Conservation (phyloP, 2,888 invertebrate genomes). For the Ophion obscuratus region DNA sequence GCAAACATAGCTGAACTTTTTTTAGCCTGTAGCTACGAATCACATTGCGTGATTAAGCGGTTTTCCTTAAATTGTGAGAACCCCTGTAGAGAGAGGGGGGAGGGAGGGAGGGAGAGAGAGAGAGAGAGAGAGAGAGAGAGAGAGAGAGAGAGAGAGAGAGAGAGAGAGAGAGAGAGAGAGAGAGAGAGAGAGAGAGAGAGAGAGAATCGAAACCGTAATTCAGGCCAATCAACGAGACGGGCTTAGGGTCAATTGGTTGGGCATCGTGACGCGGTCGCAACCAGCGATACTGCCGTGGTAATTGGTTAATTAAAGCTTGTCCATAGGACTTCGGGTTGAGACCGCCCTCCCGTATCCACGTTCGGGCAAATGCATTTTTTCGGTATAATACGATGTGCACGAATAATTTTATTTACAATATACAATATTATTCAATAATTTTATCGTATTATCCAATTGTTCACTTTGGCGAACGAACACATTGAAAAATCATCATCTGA, state of each 20-base stretch:
- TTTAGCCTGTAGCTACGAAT: not conserved
- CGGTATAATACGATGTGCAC: not conserved
- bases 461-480: too few species aligned
- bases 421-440: not conserved
- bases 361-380: not conserved
- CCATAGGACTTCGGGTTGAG: slow-evolving; percentile 44
- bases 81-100: slow-evolving; percentile 8
- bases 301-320: slow-evolving; percentile 71
- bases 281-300: slow-evolving; percentile 64
- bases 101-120: not conserved
- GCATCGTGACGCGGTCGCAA: slow-evolving; percentile 67
- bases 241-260: slow-evolving; percentile 70
- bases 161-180: slow-evolving; percentile 25
- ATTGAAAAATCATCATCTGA: too few species aligned
- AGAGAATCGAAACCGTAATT: slow-evolving; percentile 68
- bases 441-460: not conserved
- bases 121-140: slow-evolving; percentile 14
- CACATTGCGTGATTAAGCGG: not conserved
- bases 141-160: slow-evolving; percentile 25
- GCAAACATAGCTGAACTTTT: not conserved
- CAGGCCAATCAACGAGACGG: slow-evolving; percentile 68
- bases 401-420: not conserved
- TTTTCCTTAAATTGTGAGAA: slow-evolving; percentile 24
- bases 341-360: slow-evolving; percentile 39
- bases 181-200: slow-evolving; percentile 17